phyloP scores from a whole-genome alignment of 1,140 invertebrate species.

The Telenomus remus region DNA sequence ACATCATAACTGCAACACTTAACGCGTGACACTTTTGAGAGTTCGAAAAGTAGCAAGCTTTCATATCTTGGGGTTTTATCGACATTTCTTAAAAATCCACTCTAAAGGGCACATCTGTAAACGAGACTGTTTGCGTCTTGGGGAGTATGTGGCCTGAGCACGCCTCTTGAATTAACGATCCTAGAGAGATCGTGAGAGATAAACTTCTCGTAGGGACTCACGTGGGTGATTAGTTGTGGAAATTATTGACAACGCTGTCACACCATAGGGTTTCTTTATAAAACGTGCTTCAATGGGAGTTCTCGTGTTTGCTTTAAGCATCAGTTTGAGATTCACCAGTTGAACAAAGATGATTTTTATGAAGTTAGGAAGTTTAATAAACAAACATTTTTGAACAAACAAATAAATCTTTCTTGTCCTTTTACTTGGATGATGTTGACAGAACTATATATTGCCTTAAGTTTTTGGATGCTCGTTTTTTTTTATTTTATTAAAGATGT shows the following conservation, averaged over 20 bases:
- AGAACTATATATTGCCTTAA: too few relatives aligned
- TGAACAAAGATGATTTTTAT: slow-evolving; percentile 20
- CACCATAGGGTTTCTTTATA: slow-evolving; percentile 15
- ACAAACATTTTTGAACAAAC: slow-evolving; percentile 21
- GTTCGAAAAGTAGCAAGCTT: slow-evolving; percentile 46
- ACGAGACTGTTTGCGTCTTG: slow-evolving; percentile 5
- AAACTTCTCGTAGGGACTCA: slow-evolving; percentile 55
- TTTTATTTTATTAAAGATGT: too few relatives aligned
- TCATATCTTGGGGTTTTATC: slow-evolving; percentile 35
- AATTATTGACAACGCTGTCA: slow-evolving; percentile 58
- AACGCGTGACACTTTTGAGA: slow-evolving; percentile 52
- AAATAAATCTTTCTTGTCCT: too few relatives aligned
- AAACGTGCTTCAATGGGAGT: slow-evolving; percentile 12
- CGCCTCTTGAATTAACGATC: slow-evolving; percentile 41
- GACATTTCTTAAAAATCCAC: slow-evolving; percentile 43
- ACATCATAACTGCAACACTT: slow-evolving; percentile 53
- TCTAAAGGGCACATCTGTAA: slow-evolving; percentile 31
- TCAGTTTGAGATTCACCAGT: slow-evolving; percentile 4
- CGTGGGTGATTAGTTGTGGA: slow-evolving; percentile 55
- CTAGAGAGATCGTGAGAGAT: slow-evolving; percentile 46
- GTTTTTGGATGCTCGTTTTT: neutral
- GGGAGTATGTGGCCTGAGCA: slow-evolving; percentile 1
- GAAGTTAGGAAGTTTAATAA: slow-evolving; percentile 15
- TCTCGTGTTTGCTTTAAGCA: slow-evolving; percentile 5
- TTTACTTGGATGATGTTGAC: too few relatives aligned